Conservation (phyloP, 2,888 invertebrate species). For the Himalopsyche kuldschensis region DNA sequence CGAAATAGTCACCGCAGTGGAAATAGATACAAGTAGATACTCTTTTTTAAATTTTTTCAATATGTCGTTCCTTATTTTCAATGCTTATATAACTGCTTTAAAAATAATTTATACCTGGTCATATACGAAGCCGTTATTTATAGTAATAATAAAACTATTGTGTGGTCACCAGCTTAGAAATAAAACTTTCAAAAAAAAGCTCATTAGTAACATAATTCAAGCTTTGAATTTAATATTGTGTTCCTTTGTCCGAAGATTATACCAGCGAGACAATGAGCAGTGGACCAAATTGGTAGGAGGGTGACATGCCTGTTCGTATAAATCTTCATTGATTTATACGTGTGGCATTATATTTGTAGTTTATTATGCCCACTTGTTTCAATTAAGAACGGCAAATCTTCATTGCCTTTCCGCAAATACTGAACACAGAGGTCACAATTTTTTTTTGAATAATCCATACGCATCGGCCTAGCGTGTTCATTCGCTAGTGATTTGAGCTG, state of each 20-base stretch:
- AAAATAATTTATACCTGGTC: too few relatives aligned
- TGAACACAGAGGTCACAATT: conserved; percentile 7
- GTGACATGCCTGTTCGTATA: conserved; percentile 17
- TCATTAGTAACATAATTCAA: background rate
- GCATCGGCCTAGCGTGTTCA: background rate
- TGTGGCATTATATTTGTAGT: conserved; percentile 26
- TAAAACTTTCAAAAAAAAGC: background rate
- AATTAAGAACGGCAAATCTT: conserved; percentile 26
- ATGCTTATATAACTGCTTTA: too few relatives aligned
- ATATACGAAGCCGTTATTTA: background rate
- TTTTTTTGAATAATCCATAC: background rate
- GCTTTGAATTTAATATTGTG: background rate
- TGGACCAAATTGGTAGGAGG: background rate
- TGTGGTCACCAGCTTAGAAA: background rate
- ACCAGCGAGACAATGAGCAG: background rate
- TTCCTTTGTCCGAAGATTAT: background rate
- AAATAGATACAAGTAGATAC: too few relatives aligned
- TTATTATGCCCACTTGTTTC: conserved; percentile 32
- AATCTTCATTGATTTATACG: conserved; percentile 26
- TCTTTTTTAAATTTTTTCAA: too few relatives aligned
- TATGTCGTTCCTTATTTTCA: too few relatives aligned
- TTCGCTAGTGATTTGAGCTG: background rate
- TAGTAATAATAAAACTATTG: background rate
- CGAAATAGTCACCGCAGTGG: too few relatives aligned
- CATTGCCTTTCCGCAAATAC: background rate